Conservation (phyloP, 2,888 invertebrate species). For the Cheilosia pagana region DNA sequence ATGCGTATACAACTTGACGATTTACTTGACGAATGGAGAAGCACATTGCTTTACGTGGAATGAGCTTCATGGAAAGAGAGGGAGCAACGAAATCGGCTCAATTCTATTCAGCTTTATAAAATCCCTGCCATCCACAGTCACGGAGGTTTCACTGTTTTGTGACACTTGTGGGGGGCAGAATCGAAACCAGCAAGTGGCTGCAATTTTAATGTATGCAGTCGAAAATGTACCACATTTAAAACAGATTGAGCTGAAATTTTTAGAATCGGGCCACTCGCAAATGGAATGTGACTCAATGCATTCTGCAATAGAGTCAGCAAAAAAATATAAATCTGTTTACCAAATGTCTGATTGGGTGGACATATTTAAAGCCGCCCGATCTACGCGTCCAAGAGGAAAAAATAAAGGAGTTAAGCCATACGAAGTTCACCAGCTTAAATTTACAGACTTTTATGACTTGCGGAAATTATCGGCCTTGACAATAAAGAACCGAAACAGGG, state of each 20-base stretch:
- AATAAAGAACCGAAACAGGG: slow-evolving; percentile 18
- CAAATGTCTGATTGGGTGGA: slow-evolving; percentile 13
- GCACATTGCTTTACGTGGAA: not conserved
- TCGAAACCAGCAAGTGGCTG: no score
- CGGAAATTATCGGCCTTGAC: not conserved
- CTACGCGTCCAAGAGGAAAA: not conserved
- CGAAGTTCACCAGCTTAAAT: not conserved
- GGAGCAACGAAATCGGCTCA: not conserved
- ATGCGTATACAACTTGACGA: slow-evolving; percentile 9
- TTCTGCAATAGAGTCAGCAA: slow-evolving; percentile 15
- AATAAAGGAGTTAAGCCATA: slow-evolving; percentile 4
- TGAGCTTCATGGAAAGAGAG: slow-evolving; percentile 5
- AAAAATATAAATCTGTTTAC: slow-evolving; percentile 20
- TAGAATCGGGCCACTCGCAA: slow-evolving; percentile 19
- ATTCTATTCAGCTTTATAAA: not conserved
- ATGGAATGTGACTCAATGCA: not conserved
- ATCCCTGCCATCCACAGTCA: not conserved
- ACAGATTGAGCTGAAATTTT: slow-evolving; percentile 22
- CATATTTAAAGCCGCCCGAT: slow-evolving; percentile 6
- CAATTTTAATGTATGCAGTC: not conserved
- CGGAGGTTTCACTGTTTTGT: not conserved
- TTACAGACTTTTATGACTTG: slow-evolving; percentile 3
- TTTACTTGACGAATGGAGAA: slow-evolving; percentile 14
- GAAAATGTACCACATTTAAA: not conserved
- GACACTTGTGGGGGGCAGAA: slow-evolving; percentile 7